Evolutionary conservation across 1,140 invertebrate species (phyloP).

Genomic region (Drosophila willistoni): DNA sequence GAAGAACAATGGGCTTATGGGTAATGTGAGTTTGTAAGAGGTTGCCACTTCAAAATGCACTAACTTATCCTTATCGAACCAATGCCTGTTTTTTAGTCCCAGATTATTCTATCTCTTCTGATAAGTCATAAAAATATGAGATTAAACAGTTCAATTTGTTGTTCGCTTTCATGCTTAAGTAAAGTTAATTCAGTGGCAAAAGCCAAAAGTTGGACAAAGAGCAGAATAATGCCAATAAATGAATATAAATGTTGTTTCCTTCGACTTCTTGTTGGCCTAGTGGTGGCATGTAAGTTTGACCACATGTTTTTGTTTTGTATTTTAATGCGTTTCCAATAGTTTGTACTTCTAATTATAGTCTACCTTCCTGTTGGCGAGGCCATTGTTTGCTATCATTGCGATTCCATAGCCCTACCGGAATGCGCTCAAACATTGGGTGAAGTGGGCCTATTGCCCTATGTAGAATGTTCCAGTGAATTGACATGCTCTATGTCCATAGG

Average conservation of each 20-base stretch:
- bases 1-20: background rate
- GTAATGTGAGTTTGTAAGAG: background rate
- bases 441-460: constrained; percentile 60
- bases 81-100: constrained; percentile 33
- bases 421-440: constrained; percentile 73
- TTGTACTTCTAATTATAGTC: constrained; percentile 41
- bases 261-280: constrained; percentile 13
- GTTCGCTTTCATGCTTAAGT: background rate
- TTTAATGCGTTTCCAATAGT: constrained; percentile 49
- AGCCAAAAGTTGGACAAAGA: background rate
- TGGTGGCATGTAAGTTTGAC: constrained; percentile 30
- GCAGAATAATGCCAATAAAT: background rate
- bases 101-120: constrained; percentile 44
- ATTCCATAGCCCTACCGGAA: constrained; percentile 67
- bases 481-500: constrained; percentile 72
- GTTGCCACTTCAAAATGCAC: background rate
- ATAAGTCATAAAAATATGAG: constrained; percentile 58
- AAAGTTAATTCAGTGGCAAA: background rate
- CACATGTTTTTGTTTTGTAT: background rate
- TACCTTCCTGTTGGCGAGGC: constrained; percentile 19
- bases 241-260: constrained; percentile 14
- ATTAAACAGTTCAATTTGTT: background rate
- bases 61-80: constrained; percentile 58
- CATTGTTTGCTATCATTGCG: constrained; percentile 75
- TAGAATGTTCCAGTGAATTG: constrained; percentile 53